These are phyloP conservation scores for Trachythela sp. DNA, from an alignment of 64 coral and sea anemone species.

Conservation along the genomic window DNA sequence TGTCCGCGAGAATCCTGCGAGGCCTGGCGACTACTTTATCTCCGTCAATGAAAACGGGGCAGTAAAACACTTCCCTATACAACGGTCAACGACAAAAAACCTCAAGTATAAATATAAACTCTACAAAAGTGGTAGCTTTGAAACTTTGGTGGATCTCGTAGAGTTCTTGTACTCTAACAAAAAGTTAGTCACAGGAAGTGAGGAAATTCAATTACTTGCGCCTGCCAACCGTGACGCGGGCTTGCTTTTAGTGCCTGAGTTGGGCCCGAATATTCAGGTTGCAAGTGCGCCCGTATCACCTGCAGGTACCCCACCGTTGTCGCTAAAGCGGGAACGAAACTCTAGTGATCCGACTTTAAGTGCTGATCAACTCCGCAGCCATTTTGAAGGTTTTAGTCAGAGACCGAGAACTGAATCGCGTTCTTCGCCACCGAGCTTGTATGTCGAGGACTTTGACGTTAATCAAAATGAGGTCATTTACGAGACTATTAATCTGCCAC, in stretches of 20 bases:
- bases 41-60: neutral
- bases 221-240: neutral
- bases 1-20: constrained; percentile 9
- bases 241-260: neutral
- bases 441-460: neutral
- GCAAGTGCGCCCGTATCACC: neutral
- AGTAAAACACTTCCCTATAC: neutral
- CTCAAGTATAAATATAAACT: constrained; percentile 21
- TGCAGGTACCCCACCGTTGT: neutral
- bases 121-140: constrained; percentile 2
- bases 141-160: neutral
- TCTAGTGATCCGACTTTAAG: neutral
- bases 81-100: constrained; percentile 14
- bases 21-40: constrained; percentile 1
- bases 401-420: neutral
- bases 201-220: neutral
- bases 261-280: neutral
- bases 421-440: neutral
- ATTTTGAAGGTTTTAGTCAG: neutral
- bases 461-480: constrained; percentile 17
- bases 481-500: neutral
- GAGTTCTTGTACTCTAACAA: neutral
- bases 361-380: neutral
- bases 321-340: neutral
- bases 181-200: neutral